Conservation (phyloP, 1,140 invertebrate species). For the Drosophila virilis region DNA sequence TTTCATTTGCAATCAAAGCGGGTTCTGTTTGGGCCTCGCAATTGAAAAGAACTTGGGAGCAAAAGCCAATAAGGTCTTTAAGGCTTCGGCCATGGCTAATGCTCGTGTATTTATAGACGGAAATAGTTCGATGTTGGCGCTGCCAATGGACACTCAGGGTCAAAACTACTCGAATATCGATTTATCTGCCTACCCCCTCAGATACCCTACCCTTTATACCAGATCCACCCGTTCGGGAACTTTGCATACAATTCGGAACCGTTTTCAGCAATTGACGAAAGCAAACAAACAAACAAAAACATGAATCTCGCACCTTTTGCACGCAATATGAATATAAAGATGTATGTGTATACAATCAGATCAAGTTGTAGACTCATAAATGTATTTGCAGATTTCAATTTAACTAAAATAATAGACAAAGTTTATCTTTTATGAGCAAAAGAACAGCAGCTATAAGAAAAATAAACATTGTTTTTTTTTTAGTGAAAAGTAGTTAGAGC, state of each 20-base stretch:
- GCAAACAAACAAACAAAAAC: constrained; percentile 56
- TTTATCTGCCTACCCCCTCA: constrained; percentile 49
- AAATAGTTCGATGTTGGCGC: constrained; percentile 31
- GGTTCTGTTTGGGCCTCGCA: constrained; percentile 14
- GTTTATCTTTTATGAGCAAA: constrained; percentile 40
- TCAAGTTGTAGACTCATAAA: constrained; percentile 25
- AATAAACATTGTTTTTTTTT: constrained; percentile 27
- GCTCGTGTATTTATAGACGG: constrained; percentile 39
- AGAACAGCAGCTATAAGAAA: constrained; percentile 31
- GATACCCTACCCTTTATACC: constrained; percentile 5
- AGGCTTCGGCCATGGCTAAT: constrained; percentile 44
- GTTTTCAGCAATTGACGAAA: constrained; percentile 72
- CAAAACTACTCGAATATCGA: constrained; percentile 76
- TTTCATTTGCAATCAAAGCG: constrained; percentile 80
- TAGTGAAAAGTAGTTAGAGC: constrained; percentile 22
- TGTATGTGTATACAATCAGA: constrained; percentile 20
- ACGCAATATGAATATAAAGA: constrained; percentile 36
- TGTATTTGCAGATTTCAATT: constrained; percentile 33
- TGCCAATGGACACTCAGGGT: constrained; percentile 63
- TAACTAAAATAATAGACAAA: constrained; percentile 25
- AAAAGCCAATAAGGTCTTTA: constrained; percentile 62
- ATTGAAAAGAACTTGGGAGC: constrained; percentile 30
- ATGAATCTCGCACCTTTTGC: constrained; percentile 68
- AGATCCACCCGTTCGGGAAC: constrained; percentile 38
- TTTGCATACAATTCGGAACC: constrained; percentile 49